phyloP scores from a whole-genome alignment of 2,888 invertebrate species.

The Drosophila demipolita region DNA sequence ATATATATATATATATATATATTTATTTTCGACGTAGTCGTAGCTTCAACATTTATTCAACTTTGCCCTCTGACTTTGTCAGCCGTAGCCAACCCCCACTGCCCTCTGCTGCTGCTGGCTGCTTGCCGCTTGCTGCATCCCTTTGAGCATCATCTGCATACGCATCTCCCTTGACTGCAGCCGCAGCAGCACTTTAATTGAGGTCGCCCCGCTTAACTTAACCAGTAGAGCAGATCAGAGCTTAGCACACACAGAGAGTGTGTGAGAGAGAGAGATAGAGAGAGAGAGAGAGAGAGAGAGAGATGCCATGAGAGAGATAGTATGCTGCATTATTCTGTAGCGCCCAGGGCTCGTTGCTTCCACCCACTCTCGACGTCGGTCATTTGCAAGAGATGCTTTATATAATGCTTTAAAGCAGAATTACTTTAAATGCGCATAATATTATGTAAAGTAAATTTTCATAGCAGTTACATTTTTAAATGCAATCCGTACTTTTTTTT shows the following conservation, averaged over 20 bases:
- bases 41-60: constrained; percentile 78
- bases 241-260: not conserved
- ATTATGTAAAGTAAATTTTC: constrained; percentile 56
- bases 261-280: not conserved
- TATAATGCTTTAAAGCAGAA: constrained; percentile 53
- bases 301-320: not conserved
- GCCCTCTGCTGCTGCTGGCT: not conserved
- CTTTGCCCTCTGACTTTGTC: constrained; percentile 81
- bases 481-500: constrained; percentile 16
- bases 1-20: not conserved
- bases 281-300: constrained; percentile 9
- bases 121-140: constrained; percentile 21
- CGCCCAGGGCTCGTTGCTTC: constrained; percentile 55
- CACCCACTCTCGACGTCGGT: constrained; percentile 47
- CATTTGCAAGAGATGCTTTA: constrained; percentile 37
- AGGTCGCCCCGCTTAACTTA: constrained; percentile 74
- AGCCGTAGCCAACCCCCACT: constrained; percentile 1
- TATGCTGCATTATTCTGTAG: constrained; percentile 35
- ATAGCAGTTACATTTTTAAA: constrained; percentile 45
- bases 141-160: constrained; percentile 19
- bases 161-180: constrained; percentile 30
- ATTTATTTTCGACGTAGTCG: constrained; percentile 28
- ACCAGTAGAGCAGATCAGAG: constrained; percentile 6
- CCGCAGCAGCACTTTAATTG: constrained; percentile 74
- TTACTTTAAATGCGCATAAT: constrained; percentile 65